Evolutionary conservation across 2,113 vertebrate genomes (phyloP), one percentile per base, ranked within the genome.

Genomic region (Platichthys stellatus): DNA sequence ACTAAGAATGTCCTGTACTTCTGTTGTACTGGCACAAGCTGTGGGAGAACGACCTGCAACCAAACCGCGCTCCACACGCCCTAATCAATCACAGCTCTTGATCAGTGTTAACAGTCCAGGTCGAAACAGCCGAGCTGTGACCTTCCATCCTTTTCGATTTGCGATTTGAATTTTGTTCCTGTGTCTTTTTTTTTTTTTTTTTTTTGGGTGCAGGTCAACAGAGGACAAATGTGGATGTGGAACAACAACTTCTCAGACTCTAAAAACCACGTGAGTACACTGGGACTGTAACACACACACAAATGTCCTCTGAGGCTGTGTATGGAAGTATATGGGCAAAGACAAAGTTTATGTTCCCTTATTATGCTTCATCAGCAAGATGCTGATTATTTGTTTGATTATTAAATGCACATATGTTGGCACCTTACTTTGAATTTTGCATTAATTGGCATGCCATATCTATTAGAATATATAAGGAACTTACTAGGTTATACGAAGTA

Each of bases 1-100:
- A 66, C 47, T 53, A 26, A 72, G 40, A 81, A 82, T 38, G 79
- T 78, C 45, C 56, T 72, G 75, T 84, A 45, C 87, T 76, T 62
- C n/a, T 68, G 31, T 64, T 45, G 56, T 74, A 31, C 69, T 73
- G 78, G 76, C 59, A 77, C 74, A 60, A 47, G 45, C 35, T 15
- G 62, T 58, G 68, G 40, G 59, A 69, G 74, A 76, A 70, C 65
- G 56, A 43, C 76, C 58, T 24, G 3, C 0, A 40, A 40, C 60
- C 20, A 49, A 80, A 57, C 38, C 0, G 0, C 3, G 3, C 40
- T 54, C 24, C 49, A 31, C 21, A 61, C 49, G 13, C 56, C 58
- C 26, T 65, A 66, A 86, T 85, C 69, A 51, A 76, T 86, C 68
- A 82, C 35, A 3, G 31, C 63, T 69, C 72, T 26, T 2, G 1